A percentile compares a stretch with the other conserved stretches of the same genome.
Conservation (phyloP, 2,888 invertebrate species). For the Pandemis heparana region DNA sequence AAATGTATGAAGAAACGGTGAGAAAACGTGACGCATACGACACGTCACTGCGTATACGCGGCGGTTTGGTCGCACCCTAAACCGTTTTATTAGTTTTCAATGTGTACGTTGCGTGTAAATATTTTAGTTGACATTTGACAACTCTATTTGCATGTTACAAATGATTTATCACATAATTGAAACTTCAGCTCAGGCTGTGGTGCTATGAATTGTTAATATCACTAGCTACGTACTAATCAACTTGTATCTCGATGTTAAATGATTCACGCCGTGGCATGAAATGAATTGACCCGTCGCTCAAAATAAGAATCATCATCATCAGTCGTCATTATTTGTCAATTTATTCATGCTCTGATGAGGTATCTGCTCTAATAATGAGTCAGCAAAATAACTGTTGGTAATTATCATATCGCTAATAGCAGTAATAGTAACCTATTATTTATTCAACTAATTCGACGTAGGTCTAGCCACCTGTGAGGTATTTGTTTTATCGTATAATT, state of each 20-base stretch:
- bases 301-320: slow-evolving; percentile 1
- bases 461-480: background rate
- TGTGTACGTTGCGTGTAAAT: too few species aligned
- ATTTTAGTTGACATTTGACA: too few species aligned
- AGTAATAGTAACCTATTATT: background rate
- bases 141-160: background rate
- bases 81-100: too few species aligned
- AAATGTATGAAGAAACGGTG: too few species aligned
- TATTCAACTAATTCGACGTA: background rate
- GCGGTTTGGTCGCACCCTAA: too few species aligned
- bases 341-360: background rate
- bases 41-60: too few species aligned
- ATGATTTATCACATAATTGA: background rate
- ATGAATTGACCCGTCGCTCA: background rate
- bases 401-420: background rate
- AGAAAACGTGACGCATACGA: too few species aligned
- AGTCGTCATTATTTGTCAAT: background rate
- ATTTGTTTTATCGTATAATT: background rate
- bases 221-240: background rate
- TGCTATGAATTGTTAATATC: background rate
- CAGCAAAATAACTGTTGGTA: background rate
- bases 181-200: background rate
- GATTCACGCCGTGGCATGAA: background rate
- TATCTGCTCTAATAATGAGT: background rate
- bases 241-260: background rate